Conservation (phyloP, 1,140 invertebrate species). For the Vanessa atalanta region DNA sequence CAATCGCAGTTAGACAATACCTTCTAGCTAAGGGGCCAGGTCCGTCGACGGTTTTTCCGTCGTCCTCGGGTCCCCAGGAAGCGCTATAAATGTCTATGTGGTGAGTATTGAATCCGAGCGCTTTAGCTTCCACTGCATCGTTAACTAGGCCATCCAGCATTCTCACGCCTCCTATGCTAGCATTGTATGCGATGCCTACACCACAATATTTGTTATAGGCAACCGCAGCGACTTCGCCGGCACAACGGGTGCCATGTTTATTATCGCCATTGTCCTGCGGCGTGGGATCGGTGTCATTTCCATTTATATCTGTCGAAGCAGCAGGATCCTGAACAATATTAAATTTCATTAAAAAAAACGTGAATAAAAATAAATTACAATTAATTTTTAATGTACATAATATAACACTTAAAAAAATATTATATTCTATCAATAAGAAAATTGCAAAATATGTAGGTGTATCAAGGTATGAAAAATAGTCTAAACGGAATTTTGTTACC, state of each 20-base stretch:
- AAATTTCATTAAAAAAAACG: not conserved
- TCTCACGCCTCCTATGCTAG: constrained; percentile 94
- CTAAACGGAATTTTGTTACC: too few species aligned
- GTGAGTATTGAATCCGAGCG: constrained; percentile 93
- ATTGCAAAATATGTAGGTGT: too few species aligned
- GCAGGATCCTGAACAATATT: constrained; percentile 86
- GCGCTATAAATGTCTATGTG: constrained; percentile 98
- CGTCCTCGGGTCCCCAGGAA: constrained; percentile 97
- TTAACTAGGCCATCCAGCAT: constrained; percentile 98
- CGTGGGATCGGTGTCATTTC: constrained; percentile 96
- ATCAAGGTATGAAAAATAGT: too few species aligned
- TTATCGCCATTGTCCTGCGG: constrained; percentile 96
- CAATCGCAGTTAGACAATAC: constrained; percentile 61
- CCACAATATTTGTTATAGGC: constrained; percentile 96
- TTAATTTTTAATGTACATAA: not conserved
- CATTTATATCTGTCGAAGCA: constrained; percentile 98
- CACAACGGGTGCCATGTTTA: constrained; percentile 95
- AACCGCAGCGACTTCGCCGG: constrained; percentile 94
- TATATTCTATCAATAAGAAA: not conserved
- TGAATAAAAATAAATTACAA: not conserved
- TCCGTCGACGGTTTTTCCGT: constrained; percentile 98
- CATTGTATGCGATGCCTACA: constrained; percentile 95
- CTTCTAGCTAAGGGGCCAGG: constrained; percentile 95
- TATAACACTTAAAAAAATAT: not conserved
- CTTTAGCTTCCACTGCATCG: constrained; percentile 96